These are phyloP conservation scores for Pinna nobilis DNA, from an alignment of 1,140 invertebrate species.

Conservation along the genomic window DNA sequence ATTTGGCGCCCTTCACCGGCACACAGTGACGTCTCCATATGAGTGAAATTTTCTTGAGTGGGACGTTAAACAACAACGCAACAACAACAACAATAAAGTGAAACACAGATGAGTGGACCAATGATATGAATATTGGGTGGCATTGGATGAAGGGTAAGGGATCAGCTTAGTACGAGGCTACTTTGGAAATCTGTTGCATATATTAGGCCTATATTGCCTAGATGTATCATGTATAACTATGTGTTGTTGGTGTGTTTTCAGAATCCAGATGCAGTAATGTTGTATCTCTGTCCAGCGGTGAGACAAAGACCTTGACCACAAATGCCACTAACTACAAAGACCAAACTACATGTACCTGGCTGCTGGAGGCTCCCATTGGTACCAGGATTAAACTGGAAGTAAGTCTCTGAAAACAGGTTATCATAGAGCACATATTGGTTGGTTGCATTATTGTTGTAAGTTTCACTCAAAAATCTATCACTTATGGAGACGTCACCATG, in stretches of 20 bases:
- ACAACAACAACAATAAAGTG: too few relatives aligned
- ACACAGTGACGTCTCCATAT: too few relatives aligned
- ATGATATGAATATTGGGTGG: background rate
- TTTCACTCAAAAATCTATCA: too few relatives aligned
- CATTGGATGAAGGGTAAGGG: background rate
- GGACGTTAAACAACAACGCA: too few relatives aligned
- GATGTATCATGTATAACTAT: background rate
- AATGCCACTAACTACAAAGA: background rate
- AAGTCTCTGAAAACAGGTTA: background rate
- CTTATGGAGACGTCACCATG: too few relatives aligned
- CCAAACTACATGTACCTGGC: conserved; percentile 2
- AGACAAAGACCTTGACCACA: background rate
- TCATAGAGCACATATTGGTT: background rate
- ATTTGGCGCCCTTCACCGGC: too few relatives aligned
- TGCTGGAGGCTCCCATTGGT: conserved; percentile 4
- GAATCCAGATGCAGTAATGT: background rate
- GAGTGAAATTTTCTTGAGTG: too few relatives aligned
- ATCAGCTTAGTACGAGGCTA: background rate
- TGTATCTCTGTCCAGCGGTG: background rate
- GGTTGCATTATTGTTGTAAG: background rate
- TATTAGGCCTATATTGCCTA: background rate
- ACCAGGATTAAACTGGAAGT: conserved; percentile 15
- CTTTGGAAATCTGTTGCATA: background rate
- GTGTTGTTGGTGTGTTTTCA: background rate
- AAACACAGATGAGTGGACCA: too few relatives aligned